These are phyloP conservation scores for Nothura maculosa DNA, from an alignment of 2,797 vertebrate genomes.

Conservation along the genomic window DNA sequence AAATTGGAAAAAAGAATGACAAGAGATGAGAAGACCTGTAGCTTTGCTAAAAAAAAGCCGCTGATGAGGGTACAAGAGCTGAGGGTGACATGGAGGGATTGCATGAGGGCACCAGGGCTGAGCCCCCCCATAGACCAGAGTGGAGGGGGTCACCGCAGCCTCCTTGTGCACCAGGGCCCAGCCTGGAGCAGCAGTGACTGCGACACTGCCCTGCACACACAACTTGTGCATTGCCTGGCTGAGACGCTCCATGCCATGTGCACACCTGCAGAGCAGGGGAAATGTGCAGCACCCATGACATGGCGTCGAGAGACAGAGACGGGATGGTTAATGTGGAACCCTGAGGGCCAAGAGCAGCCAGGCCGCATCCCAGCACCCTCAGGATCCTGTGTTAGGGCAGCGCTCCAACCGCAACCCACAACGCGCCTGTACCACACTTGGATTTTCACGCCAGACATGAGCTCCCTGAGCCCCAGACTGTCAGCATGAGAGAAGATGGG, in stretches of 20 bases:
- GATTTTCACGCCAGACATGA: too few species aligned
- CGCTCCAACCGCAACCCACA: accelerated
- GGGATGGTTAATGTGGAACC: not conserved
- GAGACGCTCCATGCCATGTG: not conserved
- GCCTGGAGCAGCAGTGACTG: accelerated
- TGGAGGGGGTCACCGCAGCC: not conserved
- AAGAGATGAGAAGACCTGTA: not conserved
- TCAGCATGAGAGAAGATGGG: too few species aligned
- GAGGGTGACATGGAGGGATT: not conserved
- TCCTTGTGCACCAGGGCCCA: not conserved
- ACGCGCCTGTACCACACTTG: too few species aligned
- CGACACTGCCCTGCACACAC: not conserved
- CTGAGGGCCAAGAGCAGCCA: not conserved
- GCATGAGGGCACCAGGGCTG: not conserved
- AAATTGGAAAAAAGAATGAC: slow-evolving; percentile 32
- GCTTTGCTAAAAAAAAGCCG: slow-evolving; percentile 11
- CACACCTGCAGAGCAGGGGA: accelerated
- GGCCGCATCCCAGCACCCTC: not conserved
- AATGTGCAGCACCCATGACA: accelerated
- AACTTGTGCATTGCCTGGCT: not conserved
- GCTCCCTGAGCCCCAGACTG: too few species aligned
- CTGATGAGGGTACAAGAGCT: not conserved
- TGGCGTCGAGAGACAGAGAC: not conserved
- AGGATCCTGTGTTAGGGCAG: not conserved
- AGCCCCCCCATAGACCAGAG: not conserved